Base-by-base conservation (phyloP, 2,888 invertebrate species). In the Gymnoscelis rufifasciata region DNA sequence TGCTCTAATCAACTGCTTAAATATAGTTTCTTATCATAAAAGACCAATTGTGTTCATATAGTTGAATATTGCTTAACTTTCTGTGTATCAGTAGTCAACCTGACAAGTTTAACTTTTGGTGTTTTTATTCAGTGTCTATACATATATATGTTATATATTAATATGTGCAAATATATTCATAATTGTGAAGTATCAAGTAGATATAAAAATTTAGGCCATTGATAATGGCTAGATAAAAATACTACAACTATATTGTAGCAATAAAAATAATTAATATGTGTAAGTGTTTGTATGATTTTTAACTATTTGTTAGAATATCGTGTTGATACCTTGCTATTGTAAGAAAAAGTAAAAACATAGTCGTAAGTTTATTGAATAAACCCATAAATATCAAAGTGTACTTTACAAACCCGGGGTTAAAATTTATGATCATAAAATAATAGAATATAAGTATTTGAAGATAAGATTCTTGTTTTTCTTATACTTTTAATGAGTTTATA, bases 1-100 rank as follows among this genome's bases (percentile, higher is more conserved):
- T 35, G 19, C n/a, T n/a, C n/a, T 23, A 35, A 35, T 35, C 35
- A 35, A 15, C 19, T 35, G 19, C 19, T 19, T 19, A 35, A 26
- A 26, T 23, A 35, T 38, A 28, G 19, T 11, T 35, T 35, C 35
- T 35, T 19, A 35, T 35, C 35, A 19, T 5, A 6, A 37, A 13
- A 24, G 13, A 37, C 23, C 26, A 12, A 26, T 7, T 38, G 38
- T 38, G 14, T 38, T 38, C 14, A 14, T 26, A 27, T 3, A 12
- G n/a, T n/a, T 38, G 8, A 14, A 23, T 35, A 19, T 35, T 10
- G 10, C 19, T 7, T 35, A 6, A 35, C 2, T n/a, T n/a, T n/a
- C n/a, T n/a, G n/a, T n/a, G n/a, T n/a, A n/a, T n/a, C n/a, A n/a
- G n/a, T n/a, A n/a, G n/a, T n/a, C n/a, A n/a, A n/a, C n/a, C n/a